These are phyloP conservation scores for Addax nasomaculatus DNA, from an alignment of 2,113 vertebrate genomes.

Conservation along the genomic window DNA sequence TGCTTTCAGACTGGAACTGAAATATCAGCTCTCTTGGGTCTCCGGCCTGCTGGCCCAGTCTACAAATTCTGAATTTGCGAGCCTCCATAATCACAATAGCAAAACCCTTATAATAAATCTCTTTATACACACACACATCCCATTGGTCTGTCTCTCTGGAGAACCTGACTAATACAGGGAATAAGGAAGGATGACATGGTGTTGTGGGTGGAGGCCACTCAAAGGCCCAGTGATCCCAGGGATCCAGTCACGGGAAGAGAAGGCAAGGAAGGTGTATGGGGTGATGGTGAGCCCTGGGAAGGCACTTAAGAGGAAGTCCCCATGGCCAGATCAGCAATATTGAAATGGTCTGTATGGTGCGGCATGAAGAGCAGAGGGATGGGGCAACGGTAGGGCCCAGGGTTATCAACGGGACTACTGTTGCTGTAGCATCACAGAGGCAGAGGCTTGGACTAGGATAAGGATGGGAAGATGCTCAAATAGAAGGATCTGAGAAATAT, in stretches of 20 bases:
- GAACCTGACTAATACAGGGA: neutral
- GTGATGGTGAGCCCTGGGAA: neutral
- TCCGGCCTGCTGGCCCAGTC: neutral
- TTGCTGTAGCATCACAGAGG: neutral
- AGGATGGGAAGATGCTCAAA: neutral
- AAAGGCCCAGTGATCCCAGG: neutral
- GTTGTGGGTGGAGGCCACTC: neutral
- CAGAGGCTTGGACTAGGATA: neutral
- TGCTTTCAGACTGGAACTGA: neutral
- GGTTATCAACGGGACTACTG: rapidly evolving
- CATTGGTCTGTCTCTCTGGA: neutral
- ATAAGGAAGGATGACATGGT: neutral
- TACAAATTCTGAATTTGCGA: neutral
- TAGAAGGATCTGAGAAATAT: neutral
- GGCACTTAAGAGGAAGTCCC: neutral
- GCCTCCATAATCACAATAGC: neutral
- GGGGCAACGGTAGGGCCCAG: neutral
- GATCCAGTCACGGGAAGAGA: neutral
- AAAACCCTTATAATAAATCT: neutral
- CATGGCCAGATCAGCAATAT: neutral
- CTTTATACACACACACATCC: neutral
- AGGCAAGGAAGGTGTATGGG: neutral
- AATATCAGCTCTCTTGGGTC: neutral
- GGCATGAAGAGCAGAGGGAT: neutral
- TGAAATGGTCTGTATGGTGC: neutral